Evolutionary conservation across 1,140 invertebrate genomes (phyloP), one percentile per base, ranked within the genome.

Genomic region (Pseudomyrmex cubaensis): DNA sequence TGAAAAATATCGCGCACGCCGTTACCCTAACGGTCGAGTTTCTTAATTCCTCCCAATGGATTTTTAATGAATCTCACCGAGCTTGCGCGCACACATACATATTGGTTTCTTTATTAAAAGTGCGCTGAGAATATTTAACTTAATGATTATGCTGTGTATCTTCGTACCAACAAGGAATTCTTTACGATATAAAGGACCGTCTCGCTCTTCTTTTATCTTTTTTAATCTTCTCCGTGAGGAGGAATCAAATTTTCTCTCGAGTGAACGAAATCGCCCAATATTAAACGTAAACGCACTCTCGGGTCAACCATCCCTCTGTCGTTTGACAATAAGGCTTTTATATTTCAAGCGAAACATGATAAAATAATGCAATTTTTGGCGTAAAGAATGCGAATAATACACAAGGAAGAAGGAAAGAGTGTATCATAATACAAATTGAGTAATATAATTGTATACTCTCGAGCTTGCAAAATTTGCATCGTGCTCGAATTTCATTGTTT

Each of bases 61-160:
- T 69, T 85, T 82, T 85, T 86, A 80, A 85, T 80, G 74, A 61
- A 57, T 61, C 46, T 62, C 35, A 50, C 59, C 64, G 35, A 48
- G 57, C 17, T 0, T 4, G 35, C 35, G 35, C 35, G 35, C 5
- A 7, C 35, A 35, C 5, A 35, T 35, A 35, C 7, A 22, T 82
- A 86, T 86, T 86, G 85, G 69, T 74, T 85, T 52, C 63, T 56
- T 67, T 61, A 67, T 82, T 86, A 83, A 85, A 72, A 85, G 62
- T 50, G 4, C 46, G 62, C 62, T 9, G 62, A 82, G 76, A 64
- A 67, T 74, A 74, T 86, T 86, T 85, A 85, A 86, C 69, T 80
- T 59, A 72, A 69, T 80, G 48, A 85, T 86, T 86, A 69, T 57
- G 70, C 35, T 35, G 35, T 35, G 77, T 25, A 56, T 44, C 54